Conservation (phyloP, 2,888 invertebrate genomes). For the Elysia crispata region DNA sequence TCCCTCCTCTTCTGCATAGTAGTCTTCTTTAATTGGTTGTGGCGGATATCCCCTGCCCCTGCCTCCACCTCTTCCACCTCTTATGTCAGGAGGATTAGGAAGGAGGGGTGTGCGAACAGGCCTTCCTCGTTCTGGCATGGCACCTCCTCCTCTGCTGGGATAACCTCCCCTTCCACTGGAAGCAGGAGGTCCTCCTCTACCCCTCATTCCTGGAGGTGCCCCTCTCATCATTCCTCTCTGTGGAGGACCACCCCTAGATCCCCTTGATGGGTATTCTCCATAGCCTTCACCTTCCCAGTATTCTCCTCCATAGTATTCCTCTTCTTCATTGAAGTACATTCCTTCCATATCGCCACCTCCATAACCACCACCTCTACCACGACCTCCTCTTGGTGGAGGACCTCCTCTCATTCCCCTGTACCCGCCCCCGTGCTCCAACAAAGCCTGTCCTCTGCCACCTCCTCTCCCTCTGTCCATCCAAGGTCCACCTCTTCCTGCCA, state of each 20-base stretch:
- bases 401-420: not conserved
- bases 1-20: slow-evolving; percentile 28
- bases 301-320: slow-evolving; percentile 14
- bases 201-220: not conserved
- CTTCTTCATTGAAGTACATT: not conserved
- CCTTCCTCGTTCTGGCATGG: not conserved
- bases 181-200: not conserved
- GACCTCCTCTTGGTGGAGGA: too few species aligned
- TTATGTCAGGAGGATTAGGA: slow-evolving; percentile 17
- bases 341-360: not conserved
- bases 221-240: not conserved
- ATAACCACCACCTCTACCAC: too few species aligned
- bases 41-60: not conserved
- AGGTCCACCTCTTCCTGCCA: not conserved
- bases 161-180: not conserved
- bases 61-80: slow-evolving; percentile 3
- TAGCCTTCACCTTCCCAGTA: slow-evolving; percentile 3
- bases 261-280: slow-evolving; percentile 10
- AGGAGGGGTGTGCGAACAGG: slow-evolving; percentile 13
- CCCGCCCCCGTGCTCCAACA: not conserved
- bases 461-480: not conserved
- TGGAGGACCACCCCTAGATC: slow-evolving; percentile 6
- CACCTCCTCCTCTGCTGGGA: not conserved
- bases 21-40: slow-evolving; percentile 3
- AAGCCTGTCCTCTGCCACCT: not conserved